A percentile compares a stretch with the other conserved stretches of the same genome.
Evolutionary conservation across 1,140 invertebrate genomes (phyloP).

Genomic region (Drosophila aff.): DNA sequence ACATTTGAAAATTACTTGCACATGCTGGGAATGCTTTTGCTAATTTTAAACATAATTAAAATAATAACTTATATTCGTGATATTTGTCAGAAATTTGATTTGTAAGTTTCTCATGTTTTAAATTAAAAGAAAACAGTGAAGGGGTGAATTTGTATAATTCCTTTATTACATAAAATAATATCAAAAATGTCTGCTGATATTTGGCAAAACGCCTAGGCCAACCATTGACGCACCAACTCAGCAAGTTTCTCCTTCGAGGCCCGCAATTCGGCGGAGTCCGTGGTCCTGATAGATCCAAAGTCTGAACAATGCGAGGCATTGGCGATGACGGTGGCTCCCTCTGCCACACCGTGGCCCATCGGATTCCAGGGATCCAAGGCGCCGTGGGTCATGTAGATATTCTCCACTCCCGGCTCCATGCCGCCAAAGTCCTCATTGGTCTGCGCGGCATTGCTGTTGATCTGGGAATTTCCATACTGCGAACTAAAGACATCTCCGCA

Average conservation of each 20-base stretch:
- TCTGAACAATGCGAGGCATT: slow-evolving; percentile 89
- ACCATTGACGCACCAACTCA: slow-evolving; percentile 87
- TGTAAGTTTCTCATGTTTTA: background rate
- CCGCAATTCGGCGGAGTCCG: slow-evolving; percentile 87
- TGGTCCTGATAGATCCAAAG: slow-evolving; percentile 86
- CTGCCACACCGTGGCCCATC: slow-evolving; percentile 87
- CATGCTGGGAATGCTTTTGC: background rate
- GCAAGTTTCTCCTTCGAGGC: slow-evolving; percentile 87
- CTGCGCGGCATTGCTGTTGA: slow-evolving; percentile 86
- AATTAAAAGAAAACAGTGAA: background rate
- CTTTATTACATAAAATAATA: slow-evolving; percentile 25
- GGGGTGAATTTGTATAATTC: background rate
- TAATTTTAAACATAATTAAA: background rate
- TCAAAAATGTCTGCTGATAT: slow-evolving; percentile 6
- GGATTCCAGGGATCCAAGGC: slow-evolving; percentile 88
- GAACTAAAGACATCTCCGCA: slow-evolving; percentile 89
- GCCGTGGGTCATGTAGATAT: slow-evolving; percentile 88
- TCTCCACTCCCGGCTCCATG: slow-evolving; percentile 86
- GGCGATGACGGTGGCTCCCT: slow-evolving; percentile 86
- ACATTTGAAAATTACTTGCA: background rate
- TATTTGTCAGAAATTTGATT: background rate
- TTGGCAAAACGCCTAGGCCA: slow-evolving; percentile 50
- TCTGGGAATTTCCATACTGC: slow-evolving; percentile 86
- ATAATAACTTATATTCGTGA: background rate
- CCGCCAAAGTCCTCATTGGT: slow-evolving; percentile 89